These are phyloP conservation scores for Lophochroa leadbeateri DNA, from an alignment of 2,113 vertebrate genomes.

Conservation along the genomic window DNA sequence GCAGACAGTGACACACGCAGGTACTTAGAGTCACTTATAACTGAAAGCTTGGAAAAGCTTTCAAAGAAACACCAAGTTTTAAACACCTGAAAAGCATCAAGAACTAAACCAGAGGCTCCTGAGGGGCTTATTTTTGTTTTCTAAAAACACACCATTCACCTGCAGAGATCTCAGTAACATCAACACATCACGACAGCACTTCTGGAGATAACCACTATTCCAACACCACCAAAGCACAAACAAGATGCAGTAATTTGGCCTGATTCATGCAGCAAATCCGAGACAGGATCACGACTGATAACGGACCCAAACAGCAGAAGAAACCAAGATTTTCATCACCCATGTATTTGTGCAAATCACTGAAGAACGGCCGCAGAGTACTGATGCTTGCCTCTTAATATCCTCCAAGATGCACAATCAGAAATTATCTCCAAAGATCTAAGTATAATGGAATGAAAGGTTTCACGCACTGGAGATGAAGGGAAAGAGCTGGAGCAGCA, in stretches of 20 bases:
- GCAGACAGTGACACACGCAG: not conserved
- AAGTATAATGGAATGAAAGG: not conserved
- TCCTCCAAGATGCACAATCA: not conserved
- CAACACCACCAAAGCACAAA: not conserved
- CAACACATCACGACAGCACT: not conserved
- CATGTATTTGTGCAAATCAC: not conserved
- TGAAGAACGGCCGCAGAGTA: not conserved
- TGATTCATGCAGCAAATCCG: not conserved
- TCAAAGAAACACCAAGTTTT: not conserved
- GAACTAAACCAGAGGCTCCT: not conserved
- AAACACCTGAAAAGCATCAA: not conserved
- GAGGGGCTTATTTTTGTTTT: not conserved
- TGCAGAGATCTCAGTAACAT: not conserved
- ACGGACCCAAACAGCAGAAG: not conserved
- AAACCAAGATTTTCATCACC: conserved; percentile 19
- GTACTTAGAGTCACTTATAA: not conserved
- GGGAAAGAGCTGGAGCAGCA: not conserved
- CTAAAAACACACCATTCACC: not conserved
- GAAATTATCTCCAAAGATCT: conserved; percentile 15
- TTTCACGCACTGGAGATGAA: not conserved
- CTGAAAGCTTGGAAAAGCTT: not conserved
- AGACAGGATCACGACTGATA: not conserved
- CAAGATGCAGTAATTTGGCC: not conserved
- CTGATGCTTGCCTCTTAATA: not conserved
- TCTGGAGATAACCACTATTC: not conserved